Conservation (phyloP, 1,140 invertebrate genomes). For the Rhagoletis pomonella region DNA sequence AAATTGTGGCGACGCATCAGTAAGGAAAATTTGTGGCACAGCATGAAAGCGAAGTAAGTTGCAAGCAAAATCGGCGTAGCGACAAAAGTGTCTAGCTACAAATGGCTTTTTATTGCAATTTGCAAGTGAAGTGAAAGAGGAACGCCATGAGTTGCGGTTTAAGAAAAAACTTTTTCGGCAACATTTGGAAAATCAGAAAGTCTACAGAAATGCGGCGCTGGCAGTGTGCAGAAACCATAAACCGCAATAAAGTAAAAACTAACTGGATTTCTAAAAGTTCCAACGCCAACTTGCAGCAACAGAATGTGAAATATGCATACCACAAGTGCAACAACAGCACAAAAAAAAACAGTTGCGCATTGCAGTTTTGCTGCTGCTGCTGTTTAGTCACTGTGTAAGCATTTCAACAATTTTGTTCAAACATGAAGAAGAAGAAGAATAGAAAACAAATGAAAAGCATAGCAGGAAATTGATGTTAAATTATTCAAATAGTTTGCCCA, state of each 20-base stretch:
- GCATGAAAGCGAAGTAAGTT: slow-evolving; percentile 59
- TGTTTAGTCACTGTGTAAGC: neutral
- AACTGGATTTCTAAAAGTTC: neutral
- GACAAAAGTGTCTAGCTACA: neutral
- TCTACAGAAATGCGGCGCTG: no score
- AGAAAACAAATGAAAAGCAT: neutral
- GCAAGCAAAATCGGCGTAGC: slow-evolving; percentile 51
- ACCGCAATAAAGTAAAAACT: no score
- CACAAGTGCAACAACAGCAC: neutral
- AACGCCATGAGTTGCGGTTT: neutral
- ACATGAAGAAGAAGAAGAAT: neutral
- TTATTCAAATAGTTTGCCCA: slow-evolving; percentile 24
- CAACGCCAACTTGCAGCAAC: slow-evolving; percentile 48
- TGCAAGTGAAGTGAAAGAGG: neutral
- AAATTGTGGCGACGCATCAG: neutral
- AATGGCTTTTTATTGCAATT: neutral
- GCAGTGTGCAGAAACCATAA: no score
- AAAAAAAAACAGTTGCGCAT: no score
- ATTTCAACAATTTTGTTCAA: neutral
- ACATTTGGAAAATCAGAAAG: neutral
- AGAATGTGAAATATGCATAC: neutral
- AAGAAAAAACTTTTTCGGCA: neutral
- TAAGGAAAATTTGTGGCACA: slow-evolving; percentile 56
- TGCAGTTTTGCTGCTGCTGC: neutral
- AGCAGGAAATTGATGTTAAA: neutral